These are phyloP conservation scores for Haemorhous mexicanus DNA, from an alignment of 2,113 vertebrate species.

Conservation along the genomic window DNA sequence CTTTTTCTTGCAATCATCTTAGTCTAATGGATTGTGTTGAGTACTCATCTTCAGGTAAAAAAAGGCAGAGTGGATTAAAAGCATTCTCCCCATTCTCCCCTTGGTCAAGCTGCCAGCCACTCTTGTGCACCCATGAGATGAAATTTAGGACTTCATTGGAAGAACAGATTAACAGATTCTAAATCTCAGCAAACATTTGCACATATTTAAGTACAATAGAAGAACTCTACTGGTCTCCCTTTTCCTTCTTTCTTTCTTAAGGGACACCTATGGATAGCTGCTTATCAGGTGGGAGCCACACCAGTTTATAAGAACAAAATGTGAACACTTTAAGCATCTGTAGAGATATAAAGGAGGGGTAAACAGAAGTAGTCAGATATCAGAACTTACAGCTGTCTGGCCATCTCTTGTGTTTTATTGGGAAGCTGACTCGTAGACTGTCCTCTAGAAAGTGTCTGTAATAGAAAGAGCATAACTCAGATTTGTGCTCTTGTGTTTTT, in stretches of 20 bases:
- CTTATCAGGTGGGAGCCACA: not conserved
- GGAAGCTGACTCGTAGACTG: rapidly evolving
- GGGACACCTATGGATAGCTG: not conserved
- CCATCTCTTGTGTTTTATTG: not conserved
- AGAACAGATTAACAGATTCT: not conserved
- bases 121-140: not conserved
- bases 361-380: not conserved
- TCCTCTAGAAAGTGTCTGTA: not conserved
- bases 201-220: not conserved
- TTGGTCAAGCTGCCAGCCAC: not conserved
- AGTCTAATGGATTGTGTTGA: not conserved
- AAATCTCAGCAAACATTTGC: not conserved
- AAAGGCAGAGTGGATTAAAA: not conserved
- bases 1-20: not conserved
- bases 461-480: not conserved
- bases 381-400: not conserved
- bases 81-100: not conserved
- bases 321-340: not conserved
- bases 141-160: not conserved
- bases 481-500: not conserved
- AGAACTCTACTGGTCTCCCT: not conserved
- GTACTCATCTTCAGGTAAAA: not conserved
- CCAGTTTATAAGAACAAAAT: not conserved
- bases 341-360: not conserved
- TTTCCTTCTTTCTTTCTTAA: not conserved